These are phyloP conservation scores for Dasysyrphus albostriatus DNA, from an alignment of 2,888 invertebrate genomes.

Conservation along the genomic window DNA sequence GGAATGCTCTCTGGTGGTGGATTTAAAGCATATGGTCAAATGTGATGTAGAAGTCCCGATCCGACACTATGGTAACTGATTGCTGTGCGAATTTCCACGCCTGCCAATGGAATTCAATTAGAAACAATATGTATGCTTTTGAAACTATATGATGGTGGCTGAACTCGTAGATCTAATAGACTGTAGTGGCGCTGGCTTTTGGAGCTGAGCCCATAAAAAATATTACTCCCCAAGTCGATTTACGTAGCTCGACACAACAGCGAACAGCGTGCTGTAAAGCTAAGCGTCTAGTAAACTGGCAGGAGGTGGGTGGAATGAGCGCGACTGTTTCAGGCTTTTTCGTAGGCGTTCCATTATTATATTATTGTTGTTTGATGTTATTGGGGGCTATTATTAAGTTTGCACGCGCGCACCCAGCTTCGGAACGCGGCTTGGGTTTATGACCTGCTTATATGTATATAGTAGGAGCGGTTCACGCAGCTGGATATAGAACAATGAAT, in stretches of 20 bases:
- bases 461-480: constrained; percentile 74
- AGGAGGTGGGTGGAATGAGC: constrained; percentile 57
- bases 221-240: constrained; percentile 64
- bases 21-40: constrained; percentile 42
- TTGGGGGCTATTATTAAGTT: constrained; percentile 69
- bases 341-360: constrained; percentile 74
- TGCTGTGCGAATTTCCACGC: constrained; percentile 73
- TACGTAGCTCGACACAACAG: neutral
- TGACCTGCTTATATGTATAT: constrained; percentile 52
- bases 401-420: constrained; percentile 73
- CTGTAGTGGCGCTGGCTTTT: constrained; percentile 1
- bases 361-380: constrained; percentile 71
- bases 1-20: constrained; percentile 54
- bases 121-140: constrained; percentile 63
- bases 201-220: constrained; percentile 8
- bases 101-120: constrained; percentile 75
- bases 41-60: constrained; percentile 59
- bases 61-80: constrained; percentile 53
- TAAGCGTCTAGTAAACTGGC: constrained; percentile 48
- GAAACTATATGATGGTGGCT: constrained; percentile 36
- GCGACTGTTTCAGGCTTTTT: constrained; percentile 56
- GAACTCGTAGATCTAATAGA: constrained; percentile 35
- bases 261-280: constrained; percentile 1
- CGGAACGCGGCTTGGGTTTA: constrained; percentile 67
- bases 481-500: constrained; percentile 75